These are phyloP conservation scores for Nomada flava DNA, from an alignment of 2,888 invertebrate genomes.

Conservation along the genomic window DNA sequence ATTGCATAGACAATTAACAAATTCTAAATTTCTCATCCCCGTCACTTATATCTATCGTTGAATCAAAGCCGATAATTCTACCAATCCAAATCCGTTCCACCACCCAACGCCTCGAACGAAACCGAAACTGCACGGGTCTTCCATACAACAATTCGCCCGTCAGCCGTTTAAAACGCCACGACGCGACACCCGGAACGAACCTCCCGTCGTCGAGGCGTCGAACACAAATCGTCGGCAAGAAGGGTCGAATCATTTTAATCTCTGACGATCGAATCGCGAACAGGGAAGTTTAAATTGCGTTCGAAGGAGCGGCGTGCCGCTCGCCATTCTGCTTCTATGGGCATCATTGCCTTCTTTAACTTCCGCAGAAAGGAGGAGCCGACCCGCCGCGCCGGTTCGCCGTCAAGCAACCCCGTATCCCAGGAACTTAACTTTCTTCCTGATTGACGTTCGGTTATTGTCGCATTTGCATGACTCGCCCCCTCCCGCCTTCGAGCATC, in stretches of 20 bases:
- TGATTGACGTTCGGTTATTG: slow-evolving; percentile 83
- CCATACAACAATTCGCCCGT: background rate
- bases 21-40: too few species aligned
- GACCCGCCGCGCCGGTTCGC: slow-evolving; percentile 24
- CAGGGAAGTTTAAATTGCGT: slow-evolving; percentile 70
- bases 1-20: too few species aligned
- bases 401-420: slow-evolving; percentile 59
- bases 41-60: too few species aligned
- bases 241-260: slow-evolving; percentile 49
- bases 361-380: slow-evolving; percentile 54
- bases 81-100: too few species aligned
- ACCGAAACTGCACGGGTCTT: background rate
- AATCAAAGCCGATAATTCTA: too few species aligned
- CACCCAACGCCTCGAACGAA: background rate
- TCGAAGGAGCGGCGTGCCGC: slow-evolving; percentile 45
- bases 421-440: slow-evolving; percentile 78
- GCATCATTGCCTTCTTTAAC: slow-evolving; percentile 66
- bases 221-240: slow-evolving; percentile 16
- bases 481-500: slow-evolving; percentile 57
- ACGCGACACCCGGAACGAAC: background rate
- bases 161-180: background rate
- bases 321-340: slow-evolving; percentile 36
- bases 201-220: background rate
- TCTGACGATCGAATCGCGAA: slow-evolving; percentile 35
- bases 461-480: slow-evolving; percentile 82